A percentile compares a stretch with the other conserved stretches of the same genome.
phyloP scores from a whole-genome alignment of 2,797 vertebrate species.

The Acanthurus tractus region DNA sequence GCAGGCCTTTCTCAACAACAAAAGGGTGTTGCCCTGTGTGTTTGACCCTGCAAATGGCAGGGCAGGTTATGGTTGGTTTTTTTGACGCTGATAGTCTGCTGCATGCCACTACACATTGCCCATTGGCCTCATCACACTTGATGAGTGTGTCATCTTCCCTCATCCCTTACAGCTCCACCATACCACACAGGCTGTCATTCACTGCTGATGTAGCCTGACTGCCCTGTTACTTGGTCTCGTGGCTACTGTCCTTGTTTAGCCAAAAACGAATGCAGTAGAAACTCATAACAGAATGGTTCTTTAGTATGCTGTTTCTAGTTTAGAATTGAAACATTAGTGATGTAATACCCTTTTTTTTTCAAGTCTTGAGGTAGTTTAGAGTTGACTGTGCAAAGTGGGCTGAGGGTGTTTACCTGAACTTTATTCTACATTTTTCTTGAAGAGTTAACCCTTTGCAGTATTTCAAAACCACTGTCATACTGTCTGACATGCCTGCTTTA shows the following conservation, averaged over 20 bases:
- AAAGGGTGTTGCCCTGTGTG: constrained; percentile 45
- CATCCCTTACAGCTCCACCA: constrained; percentile 39
- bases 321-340: constrained; percentile 49
- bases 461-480: neutral
- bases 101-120: constrained; percentile 53
- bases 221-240: constrained; percentile 19
- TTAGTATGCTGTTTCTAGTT: constrained; percentile 30
- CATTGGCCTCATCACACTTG: constrained; percentile 54
- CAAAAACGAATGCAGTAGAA: constrained; percentile 51
- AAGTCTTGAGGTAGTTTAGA: constrained; percentile 6
- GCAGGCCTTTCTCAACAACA: neutral
- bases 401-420: neutral
- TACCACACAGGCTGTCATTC: constrained; percentile 37
- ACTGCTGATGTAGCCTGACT: constrained; percentile 31
- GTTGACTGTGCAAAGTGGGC: neutral
- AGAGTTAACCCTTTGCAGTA: no score
- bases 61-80: constrained; percentile 45
- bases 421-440: neutral
- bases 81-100: constrained; percentile 60
- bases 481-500: neutral
- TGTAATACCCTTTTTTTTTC: constrained; percentile 12
- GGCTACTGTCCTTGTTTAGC: constrained; percentile 60
- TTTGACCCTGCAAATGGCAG: constrained; percentile 62
- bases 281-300: constrained; percentile 48
- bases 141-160: constrained; percentile 53